These are phyloP conservation scores for Steinernema scapterisci DNA, from an alignment of 2,888 invertebrate species.

Conservation along the genomic window DNA sequence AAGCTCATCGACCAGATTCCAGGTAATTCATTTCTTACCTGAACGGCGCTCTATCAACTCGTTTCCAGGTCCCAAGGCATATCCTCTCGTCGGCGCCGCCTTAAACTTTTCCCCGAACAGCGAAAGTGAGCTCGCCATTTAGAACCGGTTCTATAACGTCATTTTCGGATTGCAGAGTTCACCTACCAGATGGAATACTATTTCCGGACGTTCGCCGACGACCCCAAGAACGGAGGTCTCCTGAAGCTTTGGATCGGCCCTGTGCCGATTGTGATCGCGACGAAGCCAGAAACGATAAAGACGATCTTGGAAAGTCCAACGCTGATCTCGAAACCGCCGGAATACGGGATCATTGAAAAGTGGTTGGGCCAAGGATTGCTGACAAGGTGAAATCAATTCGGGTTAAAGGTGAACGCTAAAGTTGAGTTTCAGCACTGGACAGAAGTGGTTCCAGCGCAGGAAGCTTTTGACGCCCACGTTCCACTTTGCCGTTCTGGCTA, in stretches of 20 bases:
- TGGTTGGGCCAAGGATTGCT: conserved; percentile 36
- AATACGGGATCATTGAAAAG: conserved; percentile 34
- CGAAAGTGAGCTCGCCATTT: conserved; percentile 7
- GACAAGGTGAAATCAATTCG: conserved; percentile 24
- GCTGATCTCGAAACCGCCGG: conserved; percentile 33
- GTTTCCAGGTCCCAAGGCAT: not conserved
- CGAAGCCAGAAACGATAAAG: conserved; percentile 37
- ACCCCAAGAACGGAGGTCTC: conserved; percentile 13
- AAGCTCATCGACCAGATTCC: conserved; percentile 37
- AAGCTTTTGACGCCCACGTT: conserved; percentile 72
- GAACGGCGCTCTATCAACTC: too few species aligned
- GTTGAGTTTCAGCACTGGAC: conserved; percentile 67
- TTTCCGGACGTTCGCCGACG: conserved; percentile 34
- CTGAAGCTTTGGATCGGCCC: conserved; percentile 33
- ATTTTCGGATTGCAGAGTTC: conserved; percentile 13
- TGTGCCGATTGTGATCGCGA: conserved; percentile 33
- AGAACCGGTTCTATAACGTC: not conserved
- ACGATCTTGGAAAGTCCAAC: conserved; percentile 33
- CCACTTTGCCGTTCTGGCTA: conserved; percentile 71
- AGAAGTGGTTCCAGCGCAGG: conserved; percentile 70
- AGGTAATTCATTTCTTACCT: not conserved
- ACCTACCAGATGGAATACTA: conserved; percentile 39
- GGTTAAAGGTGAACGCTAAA: not conserved
- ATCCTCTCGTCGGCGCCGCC: conserved; percentile 31
- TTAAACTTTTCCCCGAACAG: conserved; percentile 35